Base-by-base conservation (phyloP, 2,113 vertebrate genomes). In the Eira barbara region DNA sequence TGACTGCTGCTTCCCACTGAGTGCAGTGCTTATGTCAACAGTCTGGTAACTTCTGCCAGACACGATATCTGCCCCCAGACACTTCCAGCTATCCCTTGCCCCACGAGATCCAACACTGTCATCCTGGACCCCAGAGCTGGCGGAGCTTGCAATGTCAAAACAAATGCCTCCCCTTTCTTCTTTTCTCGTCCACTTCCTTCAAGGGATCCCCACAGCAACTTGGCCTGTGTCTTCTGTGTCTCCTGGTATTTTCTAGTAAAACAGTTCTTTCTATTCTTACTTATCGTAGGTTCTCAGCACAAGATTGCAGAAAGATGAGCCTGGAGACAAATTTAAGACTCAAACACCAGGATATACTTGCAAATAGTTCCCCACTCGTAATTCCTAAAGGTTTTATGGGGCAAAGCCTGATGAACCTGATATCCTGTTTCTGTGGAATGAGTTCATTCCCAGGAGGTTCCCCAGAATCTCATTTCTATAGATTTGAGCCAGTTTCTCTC, bases 401-500 rank as follows among this genome's bases (percentile, higher is more conserved):
- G 12, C 63, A 85, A 61, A 89, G 21, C 52, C 59, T 89, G 57
- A 39, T 29, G 3, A 57, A 45, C 18, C n/a, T 69, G 45, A 39
- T 10, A 65, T 21, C 31, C 42, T 91, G 3, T 85, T 81, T 83
- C 69, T 69, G 8, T 31, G 76, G 18, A n/a, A 57, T 52, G 52
- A 81, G 4, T 47, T 71, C 21, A 25, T 12, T 91, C 87, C 42
- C 52, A 59, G 31, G n/a, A 69, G 25, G 9, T 57, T 88, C 63
- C 69, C 88, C 29, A 69, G 20, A 47, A 69, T 39, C 65, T 59
- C 57, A 47, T 94, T 94, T 49, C 39, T 45, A 85, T 34, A n/a
- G 27, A 85, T 29, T 69, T n/a, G 23, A 89, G 36, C 31, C 42
- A 2, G 27, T 9, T 61, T 80, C 65, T 52, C 39, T 52, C 34